Conservation (phyloP, 2,888 invertebrate species). For the Cerceris rybyensis region DNA sequence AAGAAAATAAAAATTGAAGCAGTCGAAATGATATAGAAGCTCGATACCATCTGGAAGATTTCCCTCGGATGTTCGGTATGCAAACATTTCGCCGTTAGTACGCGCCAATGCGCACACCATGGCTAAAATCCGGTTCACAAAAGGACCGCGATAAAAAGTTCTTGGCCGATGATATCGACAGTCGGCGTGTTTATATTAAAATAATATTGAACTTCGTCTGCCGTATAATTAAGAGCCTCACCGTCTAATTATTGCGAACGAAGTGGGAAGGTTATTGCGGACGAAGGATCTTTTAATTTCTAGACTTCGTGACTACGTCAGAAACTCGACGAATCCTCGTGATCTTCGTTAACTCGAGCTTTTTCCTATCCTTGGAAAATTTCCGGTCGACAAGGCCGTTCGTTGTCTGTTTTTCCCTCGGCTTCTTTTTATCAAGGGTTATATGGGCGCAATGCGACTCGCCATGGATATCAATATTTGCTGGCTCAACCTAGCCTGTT, state of each 20-base stretch:
- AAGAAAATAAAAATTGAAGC: constrained; percentile 32
- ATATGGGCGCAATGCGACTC: constrained; percentile 14
- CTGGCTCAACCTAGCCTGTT: constrained; percentile 37
- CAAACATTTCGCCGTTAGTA: constrained; percentile 25
- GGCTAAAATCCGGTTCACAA: constrained; percentile 30
- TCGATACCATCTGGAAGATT: constrained; percentile 50
- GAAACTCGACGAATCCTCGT: constrained; percentile 10
- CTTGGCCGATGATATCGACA: constrained; percentile 52
- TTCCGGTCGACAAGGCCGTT: constrained; percentile 6
- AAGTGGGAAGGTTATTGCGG: neutral
- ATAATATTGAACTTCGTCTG: constrained; percentile 50
- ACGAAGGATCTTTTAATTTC: constrained; percentile 29
- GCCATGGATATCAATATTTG: constrained; percentile 43
- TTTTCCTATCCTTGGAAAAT: constrained; percentile 4
- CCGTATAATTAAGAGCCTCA: constrained; percentile 42
- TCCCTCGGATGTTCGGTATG: constrained; percentile 31
- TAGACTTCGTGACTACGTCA: neutral
- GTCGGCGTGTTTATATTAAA: constrained; percentile 56
- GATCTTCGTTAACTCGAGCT: constrained; percentile 34
- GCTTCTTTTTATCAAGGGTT: neutral
- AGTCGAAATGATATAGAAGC: constrained; percentile 49
- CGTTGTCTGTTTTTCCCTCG: neutral
- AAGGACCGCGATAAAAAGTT: constrained; percentile 41
- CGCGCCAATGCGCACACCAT: constrained; percentile 21
- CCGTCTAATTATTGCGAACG: constrained; percentile 2